These are phyloP conservation scores for Myodes glareolus DNA, from an alignment of 2,113 vertebrate species.

Conservation along the genomic window DNA sequence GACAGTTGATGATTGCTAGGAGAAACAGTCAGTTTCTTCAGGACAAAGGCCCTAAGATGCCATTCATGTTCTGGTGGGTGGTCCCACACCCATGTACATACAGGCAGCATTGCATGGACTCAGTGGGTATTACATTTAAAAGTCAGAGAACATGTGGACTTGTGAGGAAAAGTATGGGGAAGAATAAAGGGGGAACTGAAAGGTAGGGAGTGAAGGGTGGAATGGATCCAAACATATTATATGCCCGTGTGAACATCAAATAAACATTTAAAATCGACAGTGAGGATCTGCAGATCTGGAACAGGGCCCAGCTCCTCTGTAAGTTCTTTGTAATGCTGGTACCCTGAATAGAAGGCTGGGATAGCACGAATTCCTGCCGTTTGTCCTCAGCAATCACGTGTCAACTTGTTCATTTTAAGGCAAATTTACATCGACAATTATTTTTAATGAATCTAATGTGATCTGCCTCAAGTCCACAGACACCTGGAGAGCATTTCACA, in stretches of 20 bases:
- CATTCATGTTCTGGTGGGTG: background rate
- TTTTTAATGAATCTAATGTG: background rate
- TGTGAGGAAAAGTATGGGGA: background rate
- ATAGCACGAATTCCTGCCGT: background rate
- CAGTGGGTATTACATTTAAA: background rate
- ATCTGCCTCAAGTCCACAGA: background rate
- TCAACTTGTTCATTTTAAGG: conserved; percentile 34
- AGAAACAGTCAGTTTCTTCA: background rate
- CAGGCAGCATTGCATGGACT: background rate
- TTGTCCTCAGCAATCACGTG: background rate
- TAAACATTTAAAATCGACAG: background rate
- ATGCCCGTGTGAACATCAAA: background rate
- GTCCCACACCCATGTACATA: background rate
- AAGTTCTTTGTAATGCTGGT: background rate
- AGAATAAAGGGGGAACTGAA: background rate
- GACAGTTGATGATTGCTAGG: background rate
- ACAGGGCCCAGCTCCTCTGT: background rate
- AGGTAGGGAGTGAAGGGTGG: background rate
- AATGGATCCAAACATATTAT: background rate
- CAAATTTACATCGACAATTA: background rate
- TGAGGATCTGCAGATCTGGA: background rate
- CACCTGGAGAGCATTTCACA: background rate
- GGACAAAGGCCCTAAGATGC: background rate
- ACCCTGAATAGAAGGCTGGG: background rate
- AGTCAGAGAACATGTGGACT: background rate